Conservation (phyloP, 92 coral and sea anemone genomes). For the Blastomussa wellsi region DNA sequence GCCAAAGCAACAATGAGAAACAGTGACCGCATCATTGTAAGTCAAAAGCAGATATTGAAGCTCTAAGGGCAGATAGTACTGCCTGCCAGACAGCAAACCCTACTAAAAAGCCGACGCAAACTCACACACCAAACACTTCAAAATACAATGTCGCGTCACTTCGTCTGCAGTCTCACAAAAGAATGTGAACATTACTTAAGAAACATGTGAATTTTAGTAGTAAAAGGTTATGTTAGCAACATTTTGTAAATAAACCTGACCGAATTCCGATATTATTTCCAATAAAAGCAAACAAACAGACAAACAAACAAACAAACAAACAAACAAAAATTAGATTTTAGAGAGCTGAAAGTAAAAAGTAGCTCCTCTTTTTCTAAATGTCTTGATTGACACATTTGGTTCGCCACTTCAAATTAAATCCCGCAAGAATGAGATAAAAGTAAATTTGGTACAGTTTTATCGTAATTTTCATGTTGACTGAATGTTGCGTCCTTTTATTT, state of each 20-base stretch:
- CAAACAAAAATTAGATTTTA: slow-evolving; percentile 4
- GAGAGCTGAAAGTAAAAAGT: background rate
- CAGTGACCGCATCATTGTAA: slow-evolving; percentile 9
- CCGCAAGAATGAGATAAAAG: background rate
- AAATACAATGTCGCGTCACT: slow-evolving; percentile 6
- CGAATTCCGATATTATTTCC: too few species aligned
- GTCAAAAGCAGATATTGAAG: slow-evolving; percentile 9
- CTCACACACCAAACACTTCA: slow-evolving; percentile 3
- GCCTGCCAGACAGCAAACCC: slow-evolving; percentile 16
- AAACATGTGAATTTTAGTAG: too few species aligned
- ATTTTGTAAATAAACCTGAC: background rate
- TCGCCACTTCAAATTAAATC: slow-evolving; percentile 7
- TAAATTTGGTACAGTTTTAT: background rate
- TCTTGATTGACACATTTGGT: slow-evolving; percentile 10
- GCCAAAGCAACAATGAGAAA: slow-evolving; percentile 3
- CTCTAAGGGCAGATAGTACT: background rate
- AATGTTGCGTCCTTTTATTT: background rate
- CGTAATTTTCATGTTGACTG: background rate
- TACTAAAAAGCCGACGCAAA: slow-evolving; percentile 4
- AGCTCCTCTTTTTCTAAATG: background rate
- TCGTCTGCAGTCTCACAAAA: slow-evolving; percentile 5
- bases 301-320: too few species aligned
- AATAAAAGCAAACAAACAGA: too few species aligned
- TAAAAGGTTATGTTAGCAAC: background rate
- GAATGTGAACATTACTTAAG: background rate